Evolutionary conservation across 2,888 invertebrate species (phyloP).

Genomic region (Strigamia crassipes): DNA sequence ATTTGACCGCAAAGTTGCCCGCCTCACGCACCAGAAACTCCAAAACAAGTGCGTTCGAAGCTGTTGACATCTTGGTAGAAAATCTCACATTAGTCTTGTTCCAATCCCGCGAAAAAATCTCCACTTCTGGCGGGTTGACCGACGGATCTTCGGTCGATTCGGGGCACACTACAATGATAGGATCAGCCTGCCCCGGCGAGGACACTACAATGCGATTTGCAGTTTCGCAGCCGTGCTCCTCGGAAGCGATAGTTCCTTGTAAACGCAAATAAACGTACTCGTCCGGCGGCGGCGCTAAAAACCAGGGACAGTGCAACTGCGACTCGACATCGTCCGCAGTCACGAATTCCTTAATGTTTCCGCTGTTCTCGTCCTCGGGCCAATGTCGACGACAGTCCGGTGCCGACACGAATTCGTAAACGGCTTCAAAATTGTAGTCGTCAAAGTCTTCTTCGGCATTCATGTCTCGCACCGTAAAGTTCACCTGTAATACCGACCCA

Average conservation of each 20-base stretch:
- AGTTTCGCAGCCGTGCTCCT: constrained; percentile 69
- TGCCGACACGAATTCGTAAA: constrained; percentile 76
- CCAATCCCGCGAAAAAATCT: constrained; percentile 75
- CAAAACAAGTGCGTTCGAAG: constrained; percentile 70
- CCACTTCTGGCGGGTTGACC: constrained; percentile 65
- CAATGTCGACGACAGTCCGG: constrained; percentile 72
- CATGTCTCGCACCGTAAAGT: constrained; percentile 77
- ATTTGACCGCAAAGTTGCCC: constrained; percentile 74
- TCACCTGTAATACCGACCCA: constrained; percentile 72
- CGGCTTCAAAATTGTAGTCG: constrained; percentile 77
- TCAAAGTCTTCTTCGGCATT: constrained; percentile 79
- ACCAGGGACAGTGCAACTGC: constrained; percentile 60
- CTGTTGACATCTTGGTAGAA: constrained; percentile 21
- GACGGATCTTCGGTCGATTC: constrained; percentile 51
- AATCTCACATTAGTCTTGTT: constrained; percentile 58
- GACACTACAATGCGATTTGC: constrained; percentile 74
- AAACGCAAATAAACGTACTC: constrained; percentile 53
- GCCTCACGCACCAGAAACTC: constrained; percentile 75
- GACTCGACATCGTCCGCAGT: constrained; percentile 78
- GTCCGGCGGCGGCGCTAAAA: constrained; percentile 52
- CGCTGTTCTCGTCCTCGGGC: constrained; percentile 71
- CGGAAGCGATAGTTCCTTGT: constrained; percentile 51
- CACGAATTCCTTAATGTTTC: constrained; percentile 72
- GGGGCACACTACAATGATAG: constrained; percentile 49
- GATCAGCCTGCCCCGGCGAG: constrained; percentile 57